Base-by-base conservation (phyloP, 2,797 vertebrate species). In the Oreonectes daqikongensis region DNA sequence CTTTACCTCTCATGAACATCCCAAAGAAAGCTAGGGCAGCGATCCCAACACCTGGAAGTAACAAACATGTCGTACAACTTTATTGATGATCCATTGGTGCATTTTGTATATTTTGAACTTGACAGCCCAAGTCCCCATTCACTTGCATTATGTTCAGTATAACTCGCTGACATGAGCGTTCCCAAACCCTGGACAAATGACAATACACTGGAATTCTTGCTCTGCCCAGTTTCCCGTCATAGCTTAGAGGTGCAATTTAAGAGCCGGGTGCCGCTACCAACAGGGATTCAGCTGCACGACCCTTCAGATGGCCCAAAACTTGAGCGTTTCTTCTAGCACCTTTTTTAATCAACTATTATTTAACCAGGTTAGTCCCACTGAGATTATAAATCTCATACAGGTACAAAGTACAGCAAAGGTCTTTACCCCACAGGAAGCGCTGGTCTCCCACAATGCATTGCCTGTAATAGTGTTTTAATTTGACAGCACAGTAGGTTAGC, bases 401-500 rank as follows among this genome's bases (percentile, higher is more conserved):
- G 44, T 68, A 26, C 38, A 30, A 28, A 22, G 48, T 18, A 40
- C 26, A 72, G 70, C 26, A 68, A 60, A 38, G 55, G 63, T 52
- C 63, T 67, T 67, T 18, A 55, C 63, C 38, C 72, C 32, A 52
- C 52, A 44, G 73, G 52, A 75, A 46, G n/a, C 28, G 24, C 73
- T 48, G 64, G 26, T 75, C 42, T 68, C 26, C 20, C 64, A 60
- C 64, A 68, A 75, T 7, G 14, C 26, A 24, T 28, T 75, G 40
- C 53, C 26, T 18, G 57, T 75, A 59, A 75, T 75, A 60, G 52
- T 48, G 24, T 48, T 59, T 68, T 75, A 59, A 75, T 75, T 48
- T 67, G 52, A 75, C 52, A 67, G 64, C 64, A 3, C 52, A 60
- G 50, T 67, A 8, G 64, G 73, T 55, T 26, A 35, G 15, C 24